Evolutionary conservation across 1,140 invertebrate genomes (phyloP).

Genomic region (Thrips palmi): DNA sequence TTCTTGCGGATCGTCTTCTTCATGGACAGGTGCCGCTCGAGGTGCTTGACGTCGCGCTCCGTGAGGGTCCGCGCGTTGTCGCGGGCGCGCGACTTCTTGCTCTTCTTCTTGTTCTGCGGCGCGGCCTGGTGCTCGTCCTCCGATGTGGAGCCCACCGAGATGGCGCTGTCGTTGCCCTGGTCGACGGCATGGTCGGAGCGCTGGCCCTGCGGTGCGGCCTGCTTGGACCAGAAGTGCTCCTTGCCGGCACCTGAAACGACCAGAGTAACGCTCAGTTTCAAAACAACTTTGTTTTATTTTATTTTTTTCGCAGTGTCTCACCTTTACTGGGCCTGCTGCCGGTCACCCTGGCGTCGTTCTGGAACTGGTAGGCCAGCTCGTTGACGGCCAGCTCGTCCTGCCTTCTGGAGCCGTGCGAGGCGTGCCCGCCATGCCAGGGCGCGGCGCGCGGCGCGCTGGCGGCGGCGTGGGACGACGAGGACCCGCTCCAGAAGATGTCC

Average conservation of each 20-base stretch:
- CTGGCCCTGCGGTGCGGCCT: conserved; percentile 22
- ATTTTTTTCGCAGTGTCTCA: conserved; percentile 5
- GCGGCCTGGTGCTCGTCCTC: conserved; percentile 27
- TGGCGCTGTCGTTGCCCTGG: conserved; percentile 28
- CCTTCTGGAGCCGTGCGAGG: conserved; percentile 11
- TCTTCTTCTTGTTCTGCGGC: conserved; percentile 32
- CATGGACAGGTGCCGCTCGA: conserved; percentile 67
- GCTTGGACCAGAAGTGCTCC: conserved; percentile 16
- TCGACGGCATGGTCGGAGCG: conserved; percentile 17
- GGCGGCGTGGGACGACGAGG: not conserved
- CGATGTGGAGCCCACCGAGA: conserved; percentile 29
- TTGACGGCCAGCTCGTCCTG: conserved; percentile 21
- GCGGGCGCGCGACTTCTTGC: conserved; percentile 30
- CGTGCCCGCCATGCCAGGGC: no score
- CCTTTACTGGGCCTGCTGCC: no score
- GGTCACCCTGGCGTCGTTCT: no score
- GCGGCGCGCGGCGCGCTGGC: no score
- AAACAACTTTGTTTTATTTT: conserved; percentile 19
- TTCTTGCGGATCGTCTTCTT: conserved; percentile 73
- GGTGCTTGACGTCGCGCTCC: conserved; percentile 50
- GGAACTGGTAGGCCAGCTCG: no score
- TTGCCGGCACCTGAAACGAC: no score
- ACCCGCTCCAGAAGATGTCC: conserved; percentile 50
- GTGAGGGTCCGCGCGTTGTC: conserved; percentile 39
- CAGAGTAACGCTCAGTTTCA: no score